Base-by-base conservation (phyloP, 2,113 vertebrate species). In the Protobothrops flavoviridis region DNA sequence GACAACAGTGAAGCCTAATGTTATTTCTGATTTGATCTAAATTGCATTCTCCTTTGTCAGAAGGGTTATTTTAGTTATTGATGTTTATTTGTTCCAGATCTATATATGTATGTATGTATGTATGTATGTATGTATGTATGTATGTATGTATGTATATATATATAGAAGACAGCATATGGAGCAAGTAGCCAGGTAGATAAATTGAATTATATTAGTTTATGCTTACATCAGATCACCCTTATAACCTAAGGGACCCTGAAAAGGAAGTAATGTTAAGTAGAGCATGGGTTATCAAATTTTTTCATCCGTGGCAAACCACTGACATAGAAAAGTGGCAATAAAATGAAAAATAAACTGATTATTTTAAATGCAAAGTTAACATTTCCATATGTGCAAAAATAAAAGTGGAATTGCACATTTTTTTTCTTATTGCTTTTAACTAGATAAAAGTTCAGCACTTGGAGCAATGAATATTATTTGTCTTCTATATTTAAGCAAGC, bases 61-160 rank as follows among this genome's bases (percentile, higher is more conserved):
- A 93, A 56, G 87, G 43, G 5, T 95, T 92, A 93, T 57, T 91
- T 94, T 59, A 88, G 85, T 56, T 85, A 52, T 29, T 52, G 26
- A 1, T 93, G 29, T 17, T 12, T 45, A 24, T 5, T 81, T 56
- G 56, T 92, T 93, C 85, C 33, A 64, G 23, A 48, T 48, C 45
- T 48, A 3, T 3, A 43, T 43, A 4, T 45, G 43, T 45, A 3
- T 45, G 43, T 39, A 1, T 39, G 39, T 39, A 1, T 39, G 39
- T 39, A 1, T 39, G 39, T 39, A 39, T 39, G 39, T 39, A 39
- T 39, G 39, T 39, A 39, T 39, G 39, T 39, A 39, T 39, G 39
- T 39, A 39, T 39, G 39, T 39, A 39, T 39, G 39, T 45, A 45
- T 45, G 0, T 45, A 45, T 45, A 4, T 45, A 4, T 45, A 45